Evolutionary conservation across 2,797 vertebrate species (phyloP).

Genomic region (Lepus oiostolus): DNA sequence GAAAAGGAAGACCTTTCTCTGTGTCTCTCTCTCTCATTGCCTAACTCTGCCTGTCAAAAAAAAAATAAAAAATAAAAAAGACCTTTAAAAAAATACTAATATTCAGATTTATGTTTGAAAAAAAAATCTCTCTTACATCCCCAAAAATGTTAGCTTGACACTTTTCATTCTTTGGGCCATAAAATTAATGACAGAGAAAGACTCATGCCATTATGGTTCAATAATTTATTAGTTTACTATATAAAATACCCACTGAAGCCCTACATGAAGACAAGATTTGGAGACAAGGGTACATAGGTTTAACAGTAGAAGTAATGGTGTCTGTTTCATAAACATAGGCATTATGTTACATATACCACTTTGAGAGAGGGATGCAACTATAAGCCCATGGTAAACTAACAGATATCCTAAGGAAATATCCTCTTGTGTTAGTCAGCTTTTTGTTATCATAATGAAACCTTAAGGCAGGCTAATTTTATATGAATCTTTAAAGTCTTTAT

Average conservation of each 20-base stretch:
- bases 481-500: too few relatives aligned
- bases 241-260: neutral
- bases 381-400: neutral
- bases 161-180: neutral
- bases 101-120: neutral
- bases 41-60: too few relatives aligned
- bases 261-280: neutral
- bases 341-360: neutral
- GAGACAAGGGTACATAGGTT: neutral
- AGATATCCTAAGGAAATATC: neutral
- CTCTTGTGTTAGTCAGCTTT: neutral
- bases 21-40: too few relatives aligned
- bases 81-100: neutral
- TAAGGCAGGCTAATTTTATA: too few relatives aligned
- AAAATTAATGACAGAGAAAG: neutral
- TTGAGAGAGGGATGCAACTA: neutral
- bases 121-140: neutral
- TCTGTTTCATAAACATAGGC: neutral
- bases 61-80: too few relatives aligned
- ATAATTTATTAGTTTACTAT: constrained; percentile 7
- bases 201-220: neutral
- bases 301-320: neutral
- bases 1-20: too few relatives aligned
- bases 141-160: neutral
- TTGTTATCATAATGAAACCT: too few relatives aligned